Evolutionary conservation across 2,113 vertebrate genomes (phyloP), one percentile per base, ranked within the genome.

Genomic region (Ginglymostoma cirratum): DNA sequence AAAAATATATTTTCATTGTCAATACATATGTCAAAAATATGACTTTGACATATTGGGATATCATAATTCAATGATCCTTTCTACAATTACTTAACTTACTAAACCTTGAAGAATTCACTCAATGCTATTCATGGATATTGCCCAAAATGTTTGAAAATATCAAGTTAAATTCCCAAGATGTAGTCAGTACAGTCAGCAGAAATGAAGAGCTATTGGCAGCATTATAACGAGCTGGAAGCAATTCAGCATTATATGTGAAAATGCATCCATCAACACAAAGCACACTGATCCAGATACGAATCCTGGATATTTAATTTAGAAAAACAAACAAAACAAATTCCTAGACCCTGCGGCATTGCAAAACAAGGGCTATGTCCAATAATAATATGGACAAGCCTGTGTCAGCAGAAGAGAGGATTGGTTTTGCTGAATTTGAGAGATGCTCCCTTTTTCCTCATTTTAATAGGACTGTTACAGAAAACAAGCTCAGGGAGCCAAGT

Each of bases 281-380:
- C 61, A 65, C 27, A 38, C 17, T 4, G 65, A 2, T 38, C 61
- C 17, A 93, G 17, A 66, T 67, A n/a, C 17, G 55, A 93, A 93
- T 93, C 61, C 89, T 66, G 61, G 17, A 93, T 67, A 92, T 93
- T 93, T 93, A 67, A 66, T 93, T 93, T 93, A 38, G 61, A 93
- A 65, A 34, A 67, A n/a, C 89, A 93, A 38, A 19, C 61, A 93
- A 66, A 38, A 93, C 61, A 93, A 66, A 38, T n/a, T 21, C 89
- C 6, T 19, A 67, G 5, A 14, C 34, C 89, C 89, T 93, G 89
- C 34, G 15, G 89, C 89, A 38, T 93, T 93, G 89, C n/a, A 66
- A 67, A 93, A 38, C 15, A 93, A 67, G 61, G 61, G 65, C 34
- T 92, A 4, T 65, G 14, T 55, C 87, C 87, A 92, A n/a, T 19